Conservation (phyloP, 2,113 vertebrate species). For the Rallus limicola region DNA sequence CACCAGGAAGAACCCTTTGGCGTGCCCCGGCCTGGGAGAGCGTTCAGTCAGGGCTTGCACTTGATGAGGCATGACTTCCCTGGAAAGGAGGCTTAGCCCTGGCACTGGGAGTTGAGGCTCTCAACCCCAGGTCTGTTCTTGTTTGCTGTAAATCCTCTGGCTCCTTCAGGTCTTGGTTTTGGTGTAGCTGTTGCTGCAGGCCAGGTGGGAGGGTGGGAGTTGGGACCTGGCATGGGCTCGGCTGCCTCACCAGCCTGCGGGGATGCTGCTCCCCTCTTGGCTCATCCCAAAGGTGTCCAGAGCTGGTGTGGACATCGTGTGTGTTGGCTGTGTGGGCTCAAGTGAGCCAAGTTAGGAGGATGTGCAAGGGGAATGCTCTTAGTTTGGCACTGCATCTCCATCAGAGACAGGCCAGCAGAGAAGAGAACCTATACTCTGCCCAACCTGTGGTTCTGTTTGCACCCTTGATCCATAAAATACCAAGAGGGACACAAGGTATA, state of each 20-base stretch:
- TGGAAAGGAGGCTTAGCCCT: background rate
- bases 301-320: fast-evolving
- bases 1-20: background rate
- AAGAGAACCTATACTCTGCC: background rate
- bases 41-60: background rate
- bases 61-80: background rate
- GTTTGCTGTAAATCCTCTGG: background rate
- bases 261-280: background rate
- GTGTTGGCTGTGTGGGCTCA: fast-evolving
- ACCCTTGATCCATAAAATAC: background rate
- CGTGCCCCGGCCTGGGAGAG: background rate
- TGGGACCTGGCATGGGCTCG: background rate
- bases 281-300: background rate
- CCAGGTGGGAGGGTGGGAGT: background rate
- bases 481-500: fast-evolving
- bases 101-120: fast-evolving
- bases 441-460: background rate
- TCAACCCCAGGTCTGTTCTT: background rate
- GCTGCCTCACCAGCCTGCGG: background rate
- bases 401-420: background rate
- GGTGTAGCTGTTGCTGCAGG: background rate
- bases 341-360: background rate
- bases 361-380: background rate
- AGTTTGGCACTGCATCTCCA: background rate
- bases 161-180: background rate